These are phyloP conservation scores for Amphipoea lucens DNA, from an alignment of 2,888 invertebrate species.

Conservation along the genomic window DNA sequence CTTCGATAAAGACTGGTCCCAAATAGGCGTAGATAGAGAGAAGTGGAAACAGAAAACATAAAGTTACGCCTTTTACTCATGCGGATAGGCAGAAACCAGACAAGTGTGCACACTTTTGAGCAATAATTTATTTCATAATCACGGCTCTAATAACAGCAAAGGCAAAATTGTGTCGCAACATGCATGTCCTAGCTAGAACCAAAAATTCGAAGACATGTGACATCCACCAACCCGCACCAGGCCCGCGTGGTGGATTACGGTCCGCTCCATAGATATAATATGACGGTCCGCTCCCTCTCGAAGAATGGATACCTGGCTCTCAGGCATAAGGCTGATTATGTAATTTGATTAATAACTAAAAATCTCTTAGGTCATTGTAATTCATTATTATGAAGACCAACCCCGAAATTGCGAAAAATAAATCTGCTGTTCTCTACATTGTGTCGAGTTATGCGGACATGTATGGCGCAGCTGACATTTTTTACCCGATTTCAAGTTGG, in stretches of 20 bases:
- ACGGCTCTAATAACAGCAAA: background rate
- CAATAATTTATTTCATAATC: background rate
- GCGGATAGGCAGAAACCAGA: background rate
- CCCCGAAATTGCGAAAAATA: background rate
- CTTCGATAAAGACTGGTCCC: background rate
- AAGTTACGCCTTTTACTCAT: background rate
- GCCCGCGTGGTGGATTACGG: too few species aligned
- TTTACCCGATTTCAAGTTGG: too few species aligned
- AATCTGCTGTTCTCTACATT: background rate
- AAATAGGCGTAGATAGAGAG: background rate
- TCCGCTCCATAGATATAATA: too few species aligned
- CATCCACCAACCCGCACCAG: background rate
- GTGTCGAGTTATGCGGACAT: background rate
- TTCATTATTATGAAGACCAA: background rate
- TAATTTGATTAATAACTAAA: background rate
- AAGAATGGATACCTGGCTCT: background rate
- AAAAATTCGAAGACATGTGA: background rate
- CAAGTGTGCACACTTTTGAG: too few species aligned
- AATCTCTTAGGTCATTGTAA: background rate
- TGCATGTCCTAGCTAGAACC: background rate
- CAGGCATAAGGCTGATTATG: background rate
- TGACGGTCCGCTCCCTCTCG: background rate
- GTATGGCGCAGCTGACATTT: too few species aligned
- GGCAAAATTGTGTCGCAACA: background rate
- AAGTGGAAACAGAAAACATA: background rate